These are phyloP conservation scores for Takifugu flavidus DNA, from an alignment of 2,113 vertebrate species.

Conservation along the genomic window DNA sequence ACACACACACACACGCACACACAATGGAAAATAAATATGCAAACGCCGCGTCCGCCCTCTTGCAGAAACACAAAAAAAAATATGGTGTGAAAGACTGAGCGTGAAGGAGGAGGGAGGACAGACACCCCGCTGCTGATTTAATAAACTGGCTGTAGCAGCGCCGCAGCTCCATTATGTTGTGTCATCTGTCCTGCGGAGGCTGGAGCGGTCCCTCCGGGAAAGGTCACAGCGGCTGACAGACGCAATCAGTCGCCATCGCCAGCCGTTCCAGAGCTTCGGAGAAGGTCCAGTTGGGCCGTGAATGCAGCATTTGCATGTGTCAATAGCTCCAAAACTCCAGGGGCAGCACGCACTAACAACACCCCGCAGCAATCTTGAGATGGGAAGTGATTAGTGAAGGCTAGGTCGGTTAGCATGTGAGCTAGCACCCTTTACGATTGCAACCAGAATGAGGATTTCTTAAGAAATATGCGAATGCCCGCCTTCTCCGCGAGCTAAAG, in stretches of 20 bases:
- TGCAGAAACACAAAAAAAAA: constrained; percentile 41
- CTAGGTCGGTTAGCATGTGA: too few relatives aligned
- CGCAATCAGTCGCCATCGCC: constrained; percentile 16
- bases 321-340: too few relatives aligned
- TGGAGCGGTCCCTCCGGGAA: constrained; percentile 36
- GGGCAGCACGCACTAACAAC: too few relatives aligned
- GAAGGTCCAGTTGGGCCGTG: too few relatives aligned
- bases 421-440: too few relatives aligned
- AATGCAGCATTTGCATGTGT: too few relatives aligned
- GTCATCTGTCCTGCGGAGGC: constrained; percentile 46
- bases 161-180: constrained; percentile 46
- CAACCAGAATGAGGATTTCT: too few relatives aligned
- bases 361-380: too few relatives aligned
- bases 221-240: constrained; percentile 50
- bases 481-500: too few relatives aligned
- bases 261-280: too few relatives aligned
- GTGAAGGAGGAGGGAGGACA: constrained; percentile 22
- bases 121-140: constrained; percentile 56
- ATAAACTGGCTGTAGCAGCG: constrained; percentile 43
- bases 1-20: constrained; percentile 11
- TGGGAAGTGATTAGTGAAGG: too few relatives aligned
- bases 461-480: too few relatives aligned
- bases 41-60: constrained; percentile 19
- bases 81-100: constrained; percentile 42
- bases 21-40: constrained; percentile 56